Conservation (phyloP, 2,797 vertebrate species). For the Phylloscopus collybita region DNA sequence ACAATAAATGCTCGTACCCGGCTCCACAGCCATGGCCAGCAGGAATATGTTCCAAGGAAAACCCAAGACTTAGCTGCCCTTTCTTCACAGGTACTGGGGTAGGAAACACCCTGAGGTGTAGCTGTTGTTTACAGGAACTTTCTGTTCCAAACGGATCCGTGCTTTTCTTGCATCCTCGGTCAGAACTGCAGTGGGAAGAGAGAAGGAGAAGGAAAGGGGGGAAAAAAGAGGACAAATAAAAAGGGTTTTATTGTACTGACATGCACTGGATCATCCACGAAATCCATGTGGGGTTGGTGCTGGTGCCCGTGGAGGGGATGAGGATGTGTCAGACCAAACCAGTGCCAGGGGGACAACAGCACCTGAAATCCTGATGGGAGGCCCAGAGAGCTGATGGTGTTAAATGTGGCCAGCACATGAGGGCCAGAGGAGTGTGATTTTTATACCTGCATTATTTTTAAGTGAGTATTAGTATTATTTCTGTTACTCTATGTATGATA, state of each 20-base stretch:
- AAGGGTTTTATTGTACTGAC: neutral
- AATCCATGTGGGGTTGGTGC: fast-evolving
- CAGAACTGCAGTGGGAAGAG: neutral
- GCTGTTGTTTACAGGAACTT: slow-evolving; percentile 9
- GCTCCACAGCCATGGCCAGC: neutral
- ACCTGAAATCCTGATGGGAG: neutral
- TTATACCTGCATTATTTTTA: neutral
- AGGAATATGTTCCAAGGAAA: slow-evolving; percentile 20
- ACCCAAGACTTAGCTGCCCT: neutral
- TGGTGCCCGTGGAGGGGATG: neutral
- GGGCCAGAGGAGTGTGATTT: neutral
- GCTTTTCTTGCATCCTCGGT: fast-evolving
- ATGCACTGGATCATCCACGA: fast-evolving
- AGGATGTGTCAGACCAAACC: neutral
- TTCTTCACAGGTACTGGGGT: neutral
- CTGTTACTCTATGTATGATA: neutral
- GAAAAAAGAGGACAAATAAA: neutral
- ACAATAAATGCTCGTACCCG: neutral
- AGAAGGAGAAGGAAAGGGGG: neutral
- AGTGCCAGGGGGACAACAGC: fast-evolving
- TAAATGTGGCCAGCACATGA: neutral
- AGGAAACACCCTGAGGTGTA: slow-evolving; percentile 41
- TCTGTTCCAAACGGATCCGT: neutral
- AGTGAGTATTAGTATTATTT: neutral
- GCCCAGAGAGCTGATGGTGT: neutral